These are phyloP conservation scores for Daubentonia madagascariensis DNA, from an alignment of 2,113 vertebrate species.

Conservation along the genomic window DNA sequence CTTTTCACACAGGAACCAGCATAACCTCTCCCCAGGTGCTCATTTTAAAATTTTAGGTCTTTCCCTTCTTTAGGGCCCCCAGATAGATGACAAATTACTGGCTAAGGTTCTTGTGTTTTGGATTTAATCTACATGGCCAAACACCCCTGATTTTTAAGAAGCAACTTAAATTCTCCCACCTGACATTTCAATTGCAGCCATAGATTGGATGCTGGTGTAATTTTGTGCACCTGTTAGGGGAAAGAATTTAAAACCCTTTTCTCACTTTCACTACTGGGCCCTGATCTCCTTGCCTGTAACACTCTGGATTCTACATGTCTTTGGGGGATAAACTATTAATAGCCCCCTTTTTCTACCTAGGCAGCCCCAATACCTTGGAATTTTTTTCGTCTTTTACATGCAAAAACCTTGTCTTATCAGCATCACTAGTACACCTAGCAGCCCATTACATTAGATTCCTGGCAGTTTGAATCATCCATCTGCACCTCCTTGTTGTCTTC, in stretches of 20 bases:
- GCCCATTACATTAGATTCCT: neutral
- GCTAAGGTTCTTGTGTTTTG: slow-evolving; percentile 19
- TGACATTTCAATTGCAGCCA: slow-evolving; percentile 2
- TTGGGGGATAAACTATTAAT: neutral
- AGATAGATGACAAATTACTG: slow-evolving; percentile 17
- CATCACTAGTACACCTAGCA: neutral
- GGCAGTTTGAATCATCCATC: neutral
- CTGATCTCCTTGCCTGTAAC: neutral
- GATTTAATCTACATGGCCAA: slow-evolving; percentile 19
- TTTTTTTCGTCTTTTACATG: slow-evolving; percentile 21
- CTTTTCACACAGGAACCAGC: slow-evolving; percentile 18
- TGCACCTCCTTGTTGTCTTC: neutral
- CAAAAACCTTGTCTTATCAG: neutral
- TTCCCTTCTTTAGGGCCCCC: neutral
- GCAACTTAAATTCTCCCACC: neutral
- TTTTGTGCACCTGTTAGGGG: neutral
- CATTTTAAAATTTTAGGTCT: neutral
- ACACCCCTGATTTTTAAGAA: neutral
- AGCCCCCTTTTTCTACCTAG: neutral
- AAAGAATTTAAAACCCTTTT: neutral
- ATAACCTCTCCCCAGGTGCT: neutral
- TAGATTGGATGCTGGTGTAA: neutral
- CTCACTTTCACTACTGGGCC: neutral
- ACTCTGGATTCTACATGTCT: slow-evolving; percentile 6
- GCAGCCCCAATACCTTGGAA: neutral